These are phyloP conservation scores for Brachyalestes nurse DNA, from an alignment of 2,797 vertebrate genomes.

Conservation along the genomic window DNA sequence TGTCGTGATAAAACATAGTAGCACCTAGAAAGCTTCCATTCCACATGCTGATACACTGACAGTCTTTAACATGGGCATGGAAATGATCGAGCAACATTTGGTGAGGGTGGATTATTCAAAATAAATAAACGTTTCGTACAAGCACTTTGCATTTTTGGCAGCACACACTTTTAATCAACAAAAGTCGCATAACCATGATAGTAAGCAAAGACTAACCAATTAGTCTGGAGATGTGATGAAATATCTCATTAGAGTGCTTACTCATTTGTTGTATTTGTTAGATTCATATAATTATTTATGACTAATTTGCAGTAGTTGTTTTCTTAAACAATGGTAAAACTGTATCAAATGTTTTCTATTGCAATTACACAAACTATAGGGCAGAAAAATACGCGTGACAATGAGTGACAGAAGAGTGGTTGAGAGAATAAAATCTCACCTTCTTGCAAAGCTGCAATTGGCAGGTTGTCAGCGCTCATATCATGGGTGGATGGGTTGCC, in stretches of 20 bases:
- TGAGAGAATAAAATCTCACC: slow-evolving; percentile 26
- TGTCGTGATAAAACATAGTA: too few species aligned
- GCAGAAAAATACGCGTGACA: not conserved
- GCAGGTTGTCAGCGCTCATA: slow-evolving; percentile 51
- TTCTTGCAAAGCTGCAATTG: slow-evolving; percentile 45
- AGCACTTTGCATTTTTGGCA: not conserved
- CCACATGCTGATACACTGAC: too few species aligned
- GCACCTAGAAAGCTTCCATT: too few species aligned
- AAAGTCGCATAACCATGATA: not conserved
- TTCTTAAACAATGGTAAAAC: slow-evolving; percentile 3
- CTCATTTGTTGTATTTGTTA: not conserved
- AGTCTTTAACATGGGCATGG: too few species aligned
- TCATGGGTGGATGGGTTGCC: slow-evolving; percentile 54
- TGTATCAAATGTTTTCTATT: not conserved
- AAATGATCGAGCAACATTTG: not conserved
- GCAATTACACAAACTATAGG: slow-evolving; percentile 32
- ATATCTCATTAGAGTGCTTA: slow-evolving; percentile 7
- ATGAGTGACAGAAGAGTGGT: slow-evolving; percentile 23
- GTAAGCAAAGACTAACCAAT: slow-evolving; percentile 6
- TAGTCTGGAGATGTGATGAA: not conserved
- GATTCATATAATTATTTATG: not conserved
- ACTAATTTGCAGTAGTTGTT: not conserved
- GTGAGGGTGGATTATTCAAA: not conserved
- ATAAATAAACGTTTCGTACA: not conserved
- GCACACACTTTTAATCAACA: not conserved